phyloP scores from a whole-genome alignment of 2,797 vertebrate species.

The Petrocephalus schoutedeni region DNA sequence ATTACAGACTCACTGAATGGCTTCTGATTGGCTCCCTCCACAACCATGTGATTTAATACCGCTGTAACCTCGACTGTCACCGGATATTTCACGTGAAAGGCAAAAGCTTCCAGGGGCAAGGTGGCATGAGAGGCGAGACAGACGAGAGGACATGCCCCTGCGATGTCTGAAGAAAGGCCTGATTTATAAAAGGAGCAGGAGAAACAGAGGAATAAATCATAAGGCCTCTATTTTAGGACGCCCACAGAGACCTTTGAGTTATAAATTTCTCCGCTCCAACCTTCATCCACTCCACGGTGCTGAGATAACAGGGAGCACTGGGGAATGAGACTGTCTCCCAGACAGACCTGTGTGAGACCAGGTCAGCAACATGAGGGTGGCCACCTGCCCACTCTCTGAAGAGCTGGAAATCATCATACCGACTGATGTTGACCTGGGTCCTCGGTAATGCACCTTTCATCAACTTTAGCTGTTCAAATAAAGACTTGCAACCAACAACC shows the following conservation, averaged over 20 bases:
- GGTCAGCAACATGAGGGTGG: not conserved
- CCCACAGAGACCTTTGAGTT: not conserved
- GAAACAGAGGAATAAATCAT: not conserved
- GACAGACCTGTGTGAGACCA: not conserved
- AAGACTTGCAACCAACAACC: not conserved
- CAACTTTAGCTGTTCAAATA: conserved; percentile 8
- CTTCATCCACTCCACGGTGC: not conserved
- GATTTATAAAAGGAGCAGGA: conserved; percentile 1
- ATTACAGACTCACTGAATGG: not conserved
- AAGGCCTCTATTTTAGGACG: not conserved
- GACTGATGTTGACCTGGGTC: not conserved
- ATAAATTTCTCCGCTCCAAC: not conserved
- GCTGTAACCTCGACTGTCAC: not conserved
- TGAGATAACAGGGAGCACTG: not conserved
- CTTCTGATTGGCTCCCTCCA: not conserved
- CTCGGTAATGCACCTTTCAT: not conserved
- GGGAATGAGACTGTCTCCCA: not conserved
- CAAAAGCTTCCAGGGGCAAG: not conserved
- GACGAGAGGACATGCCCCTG: not conserved
- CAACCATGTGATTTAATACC: not conserved
- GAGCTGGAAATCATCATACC: not conserved
- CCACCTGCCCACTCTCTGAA: not conserved
- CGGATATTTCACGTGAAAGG: not conserved
- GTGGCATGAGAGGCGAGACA: not conserved
- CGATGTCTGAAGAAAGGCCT: not conserved